phyloP scores from a whole-genome alignment of 2,113 vertebrate genomes.

The Pterocles burchelli region DNA sequence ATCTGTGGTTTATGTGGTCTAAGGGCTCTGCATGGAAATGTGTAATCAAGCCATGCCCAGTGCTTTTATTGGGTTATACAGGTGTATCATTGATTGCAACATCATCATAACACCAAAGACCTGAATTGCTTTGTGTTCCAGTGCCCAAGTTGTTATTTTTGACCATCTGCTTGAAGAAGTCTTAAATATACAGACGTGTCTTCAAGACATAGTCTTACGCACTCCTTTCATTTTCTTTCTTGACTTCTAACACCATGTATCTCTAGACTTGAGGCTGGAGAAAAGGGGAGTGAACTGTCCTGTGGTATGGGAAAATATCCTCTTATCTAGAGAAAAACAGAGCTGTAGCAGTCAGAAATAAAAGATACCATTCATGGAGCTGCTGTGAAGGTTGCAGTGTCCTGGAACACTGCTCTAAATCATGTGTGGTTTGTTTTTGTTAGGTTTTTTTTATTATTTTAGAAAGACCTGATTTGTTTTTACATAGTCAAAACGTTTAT shows the following conservation, averaged over 20 bases:
- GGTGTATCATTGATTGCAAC: background rate
- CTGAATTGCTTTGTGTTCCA: background rate
- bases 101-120: background rate
- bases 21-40: fast-evolving
- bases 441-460: background rate
- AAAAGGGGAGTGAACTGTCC: background rate
- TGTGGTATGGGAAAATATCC: background rate
- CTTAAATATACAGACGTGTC: background rate
- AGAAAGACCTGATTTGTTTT: background rate
- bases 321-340: slow-evolving; percentile 30
- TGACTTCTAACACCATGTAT: background rate
- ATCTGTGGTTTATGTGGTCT: background rate
- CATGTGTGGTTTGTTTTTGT: background rate
- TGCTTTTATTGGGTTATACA: background rate
- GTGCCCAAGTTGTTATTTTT: background rate
- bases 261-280: background rate
- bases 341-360: background rate
- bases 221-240: background rate
- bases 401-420: background rate
- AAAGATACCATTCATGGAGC: background rate
- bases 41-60: background rate
- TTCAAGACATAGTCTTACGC: background rate
- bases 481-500: background rate
- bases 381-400: background rate
- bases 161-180: background rate